Conservation (phyloP, 2,113 vertebrate genomes). For the Puntigrus tetrazona region DNA sequence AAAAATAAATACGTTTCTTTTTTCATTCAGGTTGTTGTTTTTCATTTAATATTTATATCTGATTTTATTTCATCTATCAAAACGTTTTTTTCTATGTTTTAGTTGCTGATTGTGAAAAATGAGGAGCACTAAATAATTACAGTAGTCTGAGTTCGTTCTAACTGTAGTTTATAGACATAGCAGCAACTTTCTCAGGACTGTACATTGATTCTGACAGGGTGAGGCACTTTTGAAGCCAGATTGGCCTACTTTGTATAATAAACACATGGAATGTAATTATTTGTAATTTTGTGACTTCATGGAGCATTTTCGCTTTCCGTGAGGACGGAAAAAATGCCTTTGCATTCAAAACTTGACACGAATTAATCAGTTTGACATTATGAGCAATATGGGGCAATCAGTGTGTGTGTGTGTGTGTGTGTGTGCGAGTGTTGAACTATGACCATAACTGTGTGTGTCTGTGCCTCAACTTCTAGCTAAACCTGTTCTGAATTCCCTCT, state of each 20-base stretch:
- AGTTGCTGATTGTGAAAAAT: too few species aligned
- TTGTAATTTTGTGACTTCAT: not conserved
- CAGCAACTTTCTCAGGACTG: not conserved
- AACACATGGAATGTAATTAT: not conserved
- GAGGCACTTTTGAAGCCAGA: not conserved
- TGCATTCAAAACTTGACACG: not conserved
- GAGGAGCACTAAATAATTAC: too few species aligned
- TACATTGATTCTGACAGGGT: not conserved
- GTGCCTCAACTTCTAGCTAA: not conserved
- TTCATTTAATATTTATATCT: too few species aligned
- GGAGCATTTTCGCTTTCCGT: not conserved
- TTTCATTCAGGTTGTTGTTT: too few species aligned
- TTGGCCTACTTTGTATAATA: not conserved
- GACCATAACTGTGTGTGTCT: not conserved
- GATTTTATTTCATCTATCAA: too few species aligned
- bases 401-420: not conserved
- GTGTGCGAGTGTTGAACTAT: not conserved
- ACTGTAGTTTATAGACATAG: too few species aligned
- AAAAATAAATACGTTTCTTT: too few species aligned
- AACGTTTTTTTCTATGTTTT: too few species aligned
- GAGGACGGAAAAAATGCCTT: not conserved
- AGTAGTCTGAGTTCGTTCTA: too few species aligned
- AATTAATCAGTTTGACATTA: not conserved
- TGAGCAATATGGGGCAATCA: not conserved
- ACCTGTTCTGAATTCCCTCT: slow-evolving; percentile 24